Percentiles rank a stretch among this genome's conserved stretches.
Conservation (phyloP, 1,140 invertebrate species). For the Camponotus floridanus region DNA sequence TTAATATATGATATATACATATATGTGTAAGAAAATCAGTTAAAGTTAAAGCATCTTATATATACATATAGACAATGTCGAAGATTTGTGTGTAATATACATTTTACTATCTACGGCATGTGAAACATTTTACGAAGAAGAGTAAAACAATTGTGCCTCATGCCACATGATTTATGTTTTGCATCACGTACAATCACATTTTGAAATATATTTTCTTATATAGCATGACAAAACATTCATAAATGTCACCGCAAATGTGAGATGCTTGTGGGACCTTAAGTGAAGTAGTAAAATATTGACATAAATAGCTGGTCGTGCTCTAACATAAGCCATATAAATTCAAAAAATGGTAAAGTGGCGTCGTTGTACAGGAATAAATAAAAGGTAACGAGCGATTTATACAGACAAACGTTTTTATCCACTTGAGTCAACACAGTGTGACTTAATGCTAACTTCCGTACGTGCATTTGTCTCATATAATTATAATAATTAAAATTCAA, state of each 20-base stretch:
- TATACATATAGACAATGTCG: background rate
- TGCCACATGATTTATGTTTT: constrained; percentile 43
- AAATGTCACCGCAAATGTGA: background rate
- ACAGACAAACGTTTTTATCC: background rate
- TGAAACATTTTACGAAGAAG: background rate
- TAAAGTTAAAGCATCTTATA: too few relatives aligned
- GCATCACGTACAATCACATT: background rate
- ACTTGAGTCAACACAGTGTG: background rate
- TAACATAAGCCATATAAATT: constrained; percentile 28
- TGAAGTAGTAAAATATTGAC: constrained; percentile 47
- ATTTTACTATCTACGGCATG: constrained; percentile 12
- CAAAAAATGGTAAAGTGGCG: constrained; percentile 23
- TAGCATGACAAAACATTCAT: constrained; percentile 32
- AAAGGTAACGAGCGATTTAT: background rate
- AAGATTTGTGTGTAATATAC: constrained; percentile 6
- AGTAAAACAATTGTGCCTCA: constrained; percentile 8
- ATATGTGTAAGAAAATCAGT: background rate
- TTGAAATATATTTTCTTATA: constrained; percentile 38
- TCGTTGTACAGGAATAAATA: constrained; percentile 6
- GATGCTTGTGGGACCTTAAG: constrained; percentile 37
- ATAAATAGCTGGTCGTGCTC: background rate
- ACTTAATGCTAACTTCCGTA: constrained; percentile 7
- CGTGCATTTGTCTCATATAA: background rate
- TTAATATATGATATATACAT: background rate
- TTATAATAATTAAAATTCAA: constrained; percentile 29